These are phyloP conservation scores for Atherix ibis DNA, from an alignment of 2,888 invertebrate species.

Conservation along the genomic window DNA sequence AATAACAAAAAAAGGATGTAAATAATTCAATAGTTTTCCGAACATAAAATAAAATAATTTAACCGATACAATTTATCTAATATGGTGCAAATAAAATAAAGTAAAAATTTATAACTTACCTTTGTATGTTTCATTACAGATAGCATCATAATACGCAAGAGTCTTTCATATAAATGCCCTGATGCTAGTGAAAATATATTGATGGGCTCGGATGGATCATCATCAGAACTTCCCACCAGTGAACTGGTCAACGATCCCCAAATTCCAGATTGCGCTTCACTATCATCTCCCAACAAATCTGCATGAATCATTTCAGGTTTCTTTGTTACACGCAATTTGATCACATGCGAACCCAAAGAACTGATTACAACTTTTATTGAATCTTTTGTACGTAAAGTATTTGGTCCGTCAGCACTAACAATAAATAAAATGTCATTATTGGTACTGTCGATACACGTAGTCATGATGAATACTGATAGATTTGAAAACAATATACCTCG, in stretches of 20 bases:
- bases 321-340: conserved; percentile 81
- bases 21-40: no score
- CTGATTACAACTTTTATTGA: conserved; percentile 26
- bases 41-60: no score
- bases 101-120: conserved; percentile 8
- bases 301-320: conserved; percentile 73
- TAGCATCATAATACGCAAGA: conserved; percentile 97
- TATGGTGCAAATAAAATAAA: neutral
- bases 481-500: no score
- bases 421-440: neutral
- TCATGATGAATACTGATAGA: no score
- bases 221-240: conserved; percentile 45
- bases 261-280: conserved; percentile 49
- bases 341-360: conserved; percentile 60
- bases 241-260: conserved; percentile 91
- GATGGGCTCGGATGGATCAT: conserved; percentile 54
- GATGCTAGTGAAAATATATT: conserved; percentile 98
- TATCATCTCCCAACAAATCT: conserved; percentile 70
- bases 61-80: no score
- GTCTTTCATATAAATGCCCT: conserved; percentile 93
- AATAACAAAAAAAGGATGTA: no score
- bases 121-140: conserved; percentile 92
- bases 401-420: conserved; percentile 35
- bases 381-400: conserved; percentile 33
- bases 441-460: no score